Percentiles rank a stretch among this genome's conserved stretches.
phyloP scores from a whole-genome alignment of 2,797 vertebrate species.

The Megalops cyprinoides region DNA sequence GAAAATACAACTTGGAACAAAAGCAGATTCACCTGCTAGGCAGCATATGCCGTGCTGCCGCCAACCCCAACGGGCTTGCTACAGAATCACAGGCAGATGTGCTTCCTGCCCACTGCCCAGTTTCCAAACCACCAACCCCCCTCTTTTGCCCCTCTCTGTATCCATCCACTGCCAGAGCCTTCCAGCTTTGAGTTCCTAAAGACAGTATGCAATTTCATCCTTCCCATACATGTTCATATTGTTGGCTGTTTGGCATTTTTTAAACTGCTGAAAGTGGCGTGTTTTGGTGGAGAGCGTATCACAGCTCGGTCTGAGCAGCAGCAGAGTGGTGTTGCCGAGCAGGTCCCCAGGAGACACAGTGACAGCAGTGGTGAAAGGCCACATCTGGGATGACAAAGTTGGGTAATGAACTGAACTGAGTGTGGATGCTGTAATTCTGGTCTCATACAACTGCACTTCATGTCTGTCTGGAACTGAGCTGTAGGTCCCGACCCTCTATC shows the following conservation, averaged over 20 bases:
- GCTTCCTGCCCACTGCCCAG: conserved; percentile 52
- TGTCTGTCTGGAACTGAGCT: not conserved
- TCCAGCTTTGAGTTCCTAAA: not conserved
- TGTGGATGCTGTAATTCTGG: not conserved
- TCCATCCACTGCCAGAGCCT: not conserved
- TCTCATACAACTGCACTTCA: not conserved
- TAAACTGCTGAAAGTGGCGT: not conserved
- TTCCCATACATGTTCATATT: not conserved
- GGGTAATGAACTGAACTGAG: conserved; percentile 25
- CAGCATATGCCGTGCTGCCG: conserved; percentile 75
- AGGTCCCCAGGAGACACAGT: not conserved
- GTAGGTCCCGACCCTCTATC: no score
- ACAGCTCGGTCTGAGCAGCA: not conserved
- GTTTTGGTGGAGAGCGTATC: not conserved
- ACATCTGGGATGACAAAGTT: conserved; percentile 34
- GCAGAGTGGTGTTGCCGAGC: not conserved
- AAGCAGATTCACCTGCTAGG: conserved; percentile 73
- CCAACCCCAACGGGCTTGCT: conserved; percentile 61
- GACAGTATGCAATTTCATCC: not conserved
- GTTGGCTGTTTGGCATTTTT: not conserved
- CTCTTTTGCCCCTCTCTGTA: conserved; percentile 9
- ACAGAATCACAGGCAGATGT: conserved; percentile 69
- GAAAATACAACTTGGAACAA: conserved; percentile 74
- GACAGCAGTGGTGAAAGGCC: conserved; percentile 6
- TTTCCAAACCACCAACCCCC: conserved; percentile 39